Percentiles rank a stretch among this genome's conserved stretches.
These are phyloP conservation scores for Lamprologus callipterus DNA, from an alignment of 2,113 vertebrate genomes.

Conservation along the genomic window DNA sequence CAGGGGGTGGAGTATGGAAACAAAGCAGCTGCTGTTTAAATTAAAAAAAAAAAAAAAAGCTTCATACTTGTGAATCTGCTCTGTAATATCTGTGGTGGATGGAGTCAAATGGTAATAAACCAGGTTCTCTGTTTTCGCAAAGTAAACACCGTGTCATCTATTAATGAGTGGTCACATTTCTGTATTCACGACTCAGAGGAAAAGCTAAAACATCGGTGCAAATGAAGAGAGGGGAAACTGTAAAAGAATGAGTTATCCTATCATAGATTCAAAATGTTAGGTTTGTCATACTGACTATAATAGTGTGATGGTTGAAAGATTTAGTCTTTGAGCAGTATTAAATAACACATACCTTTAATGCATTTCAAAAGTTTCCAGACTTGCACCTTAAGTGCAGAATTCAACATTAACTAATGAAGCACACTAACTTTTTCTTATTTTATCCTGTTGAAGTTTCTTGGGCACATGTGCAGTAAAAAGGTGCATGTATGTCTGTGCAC, in stretches of 20 bases:
- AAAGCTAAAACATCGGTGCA: not conserved
- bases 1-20: not conserved
- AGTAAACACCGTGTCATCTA: conserved; percentile 39
- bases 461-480: not conserved
- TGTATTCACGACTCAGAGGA: not conserved
- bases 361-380: not conserved
- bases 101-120: conserved; percentile 78
- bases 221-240: not conserved
- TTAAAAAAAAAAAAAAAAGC: conserved; percentile 37
- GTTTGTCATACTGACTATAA: not conserved
- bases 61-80: conserved; percentile 77
- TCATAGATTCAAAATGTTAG: not conserved
- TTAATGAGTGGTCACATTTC: not conserved
- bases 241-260: not conserved
- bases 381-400: not conserved
- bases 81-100: conserved; percentile 77
- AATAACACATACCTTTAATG: not conserved
- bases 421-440: not conserved
- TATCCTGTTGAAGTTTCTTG: not conserved
- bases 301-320: not conserved
- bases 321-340: not conserved
- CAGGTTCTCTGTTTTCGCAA: conserved; percentile 74
- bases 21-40: conserved; percentile 73
- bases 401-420: not conserved
- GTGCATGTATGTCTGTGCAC: not conserved